Evolutionary conservation across 2,113 vertebrate species (phyloP).

Genomic region (Microcebus murinus): DNA sequence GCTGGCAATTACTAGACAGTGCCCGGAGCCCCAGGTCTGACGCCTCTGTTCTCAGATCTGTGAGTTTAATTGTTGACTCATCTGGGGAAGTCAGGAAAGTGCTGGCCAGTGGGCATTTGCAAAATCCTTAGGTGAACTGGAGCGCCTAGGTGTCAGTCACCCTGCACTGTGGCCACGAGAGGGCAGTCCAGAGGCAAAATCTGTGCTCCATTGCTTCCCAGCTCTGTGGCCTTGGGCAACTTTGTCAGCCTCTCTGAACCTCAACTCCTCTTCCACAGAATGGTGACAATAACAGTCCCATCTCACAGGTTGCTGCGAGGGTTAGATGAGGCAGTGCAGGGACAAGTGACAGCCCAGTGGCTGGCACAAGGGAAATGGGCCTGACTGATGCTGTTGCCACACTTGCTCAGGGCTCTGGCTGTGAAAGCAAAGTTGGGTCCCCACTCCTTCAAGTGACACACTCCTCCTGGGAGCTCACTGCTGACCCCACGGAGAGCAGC

Average conservation of each 20-base stretch:
- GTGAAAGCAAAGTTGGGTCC: neutral
- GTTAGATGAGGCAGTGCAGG: neutral
- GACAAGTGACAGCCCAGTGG: neutral
- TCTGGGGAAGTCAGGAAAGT: neutral
- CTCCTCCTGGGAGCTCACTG: neutral
- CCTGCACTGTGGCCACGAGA: neutral
- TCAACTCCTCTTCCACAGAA: neutral
- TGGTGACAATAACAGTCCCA: accelerated
- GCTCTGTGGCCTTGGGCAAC: neutral
- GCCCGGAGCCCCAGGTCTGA: neutral
- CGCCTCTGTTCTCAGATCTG: neutral
- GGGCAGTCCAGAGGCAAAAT: neutral
- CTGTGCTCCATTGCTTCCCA: neutral
- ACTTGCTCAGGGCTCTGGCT: neutral
- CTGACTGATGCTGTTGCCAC: neutral
- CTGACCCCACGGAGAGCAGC: neutral
- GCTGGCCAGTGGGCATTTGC: neutral
- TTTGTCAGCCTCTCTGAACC: neutral
- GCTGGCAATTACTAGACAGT: neutral
- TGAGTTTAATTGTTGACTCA: neutral
- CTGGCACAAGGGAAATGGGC: neutral
- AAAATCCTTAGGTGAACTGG: neutral
- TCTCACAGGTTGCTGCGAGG: accelerated
- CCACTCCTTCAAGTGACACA: neutral
- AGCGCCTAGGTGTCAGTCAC: neutral